Evolutionary conservation across 2,888 invertebrate species (phyloP).

Genomic region (Netelia fuscicornis): DNA sequence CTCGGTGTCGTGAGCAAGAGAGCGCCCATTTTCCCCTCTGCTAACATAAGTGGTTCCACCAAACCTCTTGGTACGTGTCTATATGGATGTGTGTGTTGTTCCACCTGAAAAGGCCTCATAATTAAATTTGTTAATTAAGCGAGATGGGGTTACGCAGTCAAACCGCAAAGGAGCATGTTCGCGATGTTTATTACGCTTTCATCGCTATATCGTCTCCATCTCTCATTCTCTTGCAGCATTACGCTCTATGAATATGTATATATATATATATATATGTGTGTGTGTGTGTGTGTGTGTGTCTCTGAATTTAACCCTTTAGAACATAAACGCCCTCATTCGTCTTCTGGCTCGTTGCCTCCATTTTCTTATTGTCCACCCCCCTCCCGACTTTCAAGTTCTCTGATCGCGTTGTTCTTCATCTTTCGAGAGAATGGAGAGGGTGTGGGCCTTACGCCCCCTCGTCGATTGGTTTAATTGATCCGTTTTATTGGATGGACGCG

Average conservation of each 20-base stretch:
- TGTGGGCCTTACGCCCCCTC: slow-evolving; percentile 7
- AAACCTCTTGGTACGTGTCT: not conserved
- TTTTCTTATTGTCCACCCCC: not conserved
- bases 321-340: not conserved
- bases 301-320: not conserved
- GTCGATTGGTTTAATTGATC: not conserved
- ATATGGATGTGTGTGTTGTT: slow-evolving; percentile 27
- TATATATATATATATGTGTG: too few species aligned
- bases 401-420: not conserved
- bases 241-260: not conserved
- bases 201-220: slow-evolving; percentile 9
- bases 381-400: slow-evolving; percentile 29
- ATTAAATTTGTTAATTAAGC: slow-evolving; percentile 63
- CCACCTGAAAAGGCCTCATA: slow-evolving; percentile 46
- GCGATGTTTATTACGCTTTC: not conserved
- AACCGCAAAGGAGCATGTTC: slow-evolving; percentile 41
- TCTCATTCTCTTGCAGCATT: not conserved
- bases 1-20: not conserved
- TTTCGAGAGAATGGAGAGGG: too few species aligned
- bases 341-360: not conserved
- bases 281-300: not conserved
- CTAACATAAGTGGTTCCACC: not conserved
- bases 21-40: too few species aligned
- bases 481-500: slow-evolving; percentile 15
- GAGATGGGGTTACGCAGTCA: slow-evolving; percentile 28